A percentile compares a stretch with the other conserved stretches of the same genome.
Evolutionary conservation across 2,888 invertebrate genomes (phyloP).

Genomic region (Andrena fulva): DNA sequence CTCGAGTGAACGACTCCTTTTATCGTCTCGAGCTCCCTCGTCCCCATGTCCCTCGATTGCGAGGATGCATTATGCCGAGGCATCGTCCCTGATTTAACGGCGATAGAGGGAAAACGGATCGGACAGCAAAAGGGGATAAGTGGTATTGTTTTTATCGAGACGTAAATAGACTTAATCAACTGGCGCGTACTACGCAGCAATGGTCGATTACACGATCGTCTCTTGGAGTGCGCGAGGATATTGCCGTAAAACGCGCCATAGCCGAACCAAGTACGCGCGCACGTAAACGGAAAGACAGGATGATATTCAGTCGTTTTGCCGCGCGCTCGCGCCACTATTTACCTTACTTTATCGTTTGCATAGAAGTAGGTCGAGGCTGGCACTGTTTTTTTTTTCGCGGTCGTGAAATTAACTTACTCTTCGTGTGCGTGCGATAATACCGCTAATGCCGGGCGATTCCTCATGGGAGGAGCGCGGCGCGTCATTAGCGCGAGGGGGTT

Average conservation of each 20-base stretch:
- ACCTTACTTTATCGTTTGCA: conserved; percentile 35
- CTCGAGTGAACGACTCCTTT: too few relatives aligned
- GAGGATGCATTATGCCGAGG: not conserved
- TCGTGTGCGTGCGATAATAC: not conserved
- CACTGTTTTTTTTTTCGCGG: not conserved
- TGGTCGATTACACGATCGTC: conserved; percentile 22
- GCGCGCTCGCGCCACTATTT: conserved; percentile 7
- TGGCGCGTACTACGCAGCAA: conserved; percentile 14
- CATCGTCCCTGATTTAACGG: not conserved
- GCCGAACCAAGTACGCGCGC: not conserved
- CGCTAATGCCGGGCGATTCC: not conserved
- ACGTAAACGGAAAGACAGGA: conserved; percentile 2
- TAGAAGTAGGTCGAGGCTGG: conserved; percentile 45
- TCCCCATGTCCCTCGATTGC: not conserved
- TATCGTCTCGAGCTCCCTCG: not conserved
- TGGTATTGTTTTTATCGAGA: conserved; percentile 22
- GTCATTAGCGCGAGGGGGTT: not conserved
- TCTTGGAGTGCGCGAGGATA: conserved; percentile 13
- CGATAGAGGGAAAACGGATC: conserved; percentile 12
- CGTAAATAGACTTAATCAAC: conserved; percentile 21
- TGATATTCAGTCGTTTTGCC: not conserved
- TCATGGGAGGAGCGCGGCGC: not conserved
- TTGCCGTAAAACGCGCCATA: not conserved
- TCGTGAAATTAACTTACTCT: conserved; percentile 27
- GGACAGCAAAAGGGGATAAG: not conserved